Evolutionary conservation across 2,113 vertebrate genomes (phyloP).

Genomic region (Regulus satrapa): DNA sequence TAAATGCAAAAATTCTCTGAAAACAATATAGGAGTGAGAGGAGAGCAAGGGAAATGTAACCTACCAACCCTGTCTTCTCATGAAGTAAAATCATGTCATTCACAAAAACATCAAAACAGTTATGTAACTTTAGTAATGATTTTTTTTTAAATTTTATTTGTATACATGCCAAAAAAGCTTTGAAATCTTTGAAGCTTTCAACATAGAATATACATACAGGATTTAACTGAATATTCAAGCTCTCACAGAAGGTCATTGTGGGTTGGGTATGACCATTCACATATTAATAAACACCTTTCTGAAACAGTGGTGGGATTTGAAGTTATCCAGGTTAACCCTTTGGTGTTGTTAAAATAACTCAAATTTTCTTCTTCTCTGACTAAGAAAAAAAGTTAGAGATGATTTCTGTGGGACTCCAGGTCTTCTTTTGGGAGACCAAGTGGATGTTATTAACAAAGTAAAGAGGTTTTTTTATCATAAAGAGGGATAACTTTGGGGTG

Average conservation of each 20-base stretch:
- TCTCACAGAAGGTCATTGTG: neutral
- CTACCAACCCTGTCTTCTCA: neutral
- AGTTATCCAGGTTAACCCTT: neutral
- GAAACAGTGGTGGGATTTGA: neutral
- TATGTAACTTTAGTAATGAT: neutral
- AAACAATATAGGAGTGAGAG: neutral
- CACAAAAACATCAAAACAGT: neutral
- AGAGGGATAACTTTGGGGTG: neutral
- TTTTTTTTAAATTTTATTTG: neutral
- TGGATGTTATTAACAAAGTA: neutral
- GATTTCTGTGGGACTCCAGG: neutral
- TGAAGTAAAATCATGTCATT: neutral
- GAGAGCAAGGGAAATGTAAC: neutral
- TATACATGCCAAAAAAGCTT: neutral
- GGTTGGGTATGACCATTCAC: neutral
- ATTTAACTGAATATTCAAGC: neutral
- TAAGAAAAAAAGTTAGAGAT: neutral
- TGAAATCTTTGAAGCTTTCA: neutral
- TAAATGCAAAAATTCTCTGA: neutral
- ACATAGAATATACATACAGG: neutral
- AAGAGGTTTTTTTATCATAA: neutral
- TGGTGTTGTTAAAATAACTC: neutral
- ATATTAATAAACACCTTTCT: neutral
- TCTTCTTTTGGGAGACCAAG: neutral
- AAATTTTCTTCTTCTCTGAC: neutral